Evolutionary conservation across 2,797 vertebrate genomes (phyloP), one percentile per base, ranked within the genome.

Genomic region (Anguilla megastoma): DNA sequence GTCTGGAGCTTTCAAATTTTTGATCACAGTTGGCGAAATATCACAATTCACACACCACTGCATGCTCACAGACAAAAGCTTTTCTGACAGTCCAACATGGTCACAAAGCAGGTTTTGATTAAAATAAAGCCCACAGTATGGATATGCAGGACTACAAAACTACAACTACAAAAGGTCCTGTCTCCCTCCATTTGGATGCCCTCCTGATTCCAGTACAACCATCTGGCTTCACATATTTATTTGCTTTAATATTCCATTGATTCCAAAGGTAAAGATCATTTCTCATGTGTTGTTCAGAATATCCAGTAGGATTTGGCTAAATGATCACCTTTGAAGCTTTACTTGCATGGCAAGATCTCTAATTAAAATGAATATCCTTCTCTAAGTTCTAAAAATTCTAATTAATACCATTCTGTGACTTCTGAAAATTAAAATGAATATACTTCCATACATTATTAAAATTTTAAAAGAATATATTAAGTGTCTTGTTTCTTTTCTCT

Each of bases 21-120:
- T 80, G 66, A 80, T 87, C 30, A n/a, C 24, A n/a, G 71, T 58
- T 69, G 79, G 30, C 52, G 58, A 24, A 63, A 82, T n/a, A 41
- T 48, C 76, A 82, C 16, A 76, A 56, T 48, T 36, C 30, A 48
- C 76, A 60, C 74, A 41, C 18, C 30, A 76, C 12, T 41, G 74
- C 12, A 18, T 76, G 74, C 3, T 76, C 74, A 16, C 18, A 5
- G 33, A 76, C 74, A 76, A 33, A 76, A 36, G 3, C 74, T 14
- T 33, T 18, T 41, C 12, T 41, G 16, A 36, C 12, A 27, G 71
- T 14, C 74, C 74, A 36, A 87, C 54, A 30, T 56, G 18, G 41
- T 80, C 52, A 4, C 33, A 63, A 87, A 82, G 76, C 54, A 45
- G n/a, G 79, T 63, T 50, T 27, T 30, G 50, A 45, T 87, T 27